A percentile compares a stretch with the other conserved stretches of the same genome.
Evolutionary conservation across 2,888 invertebrate genomes (phyloP).

Genomic region (Folsomia manolachei): DNA sequence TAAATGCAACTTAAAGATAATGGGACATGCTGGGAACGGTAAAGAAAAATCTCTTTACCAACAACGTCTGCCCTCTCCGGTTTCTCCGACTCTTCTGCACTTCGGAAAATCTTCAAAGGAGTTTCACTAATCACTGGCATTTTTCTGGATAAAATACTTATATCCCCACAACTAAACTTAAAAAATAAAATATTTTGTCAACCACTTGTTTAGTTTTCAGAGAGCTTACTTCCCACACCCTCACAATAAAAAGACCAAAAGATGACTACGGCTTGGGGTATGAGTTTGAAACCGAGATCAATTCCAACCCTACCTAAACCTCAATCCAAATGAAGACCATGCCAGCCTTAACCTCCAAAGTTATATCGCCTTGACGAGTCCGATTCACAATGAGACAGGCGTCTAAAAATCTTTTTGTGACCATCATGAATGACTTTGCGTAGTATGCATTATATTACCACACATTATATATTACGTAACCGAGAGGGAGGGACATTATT

Average conservation of each 20-base stretch:
- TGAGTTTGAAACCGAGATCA: no score
- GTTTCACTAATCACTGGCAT: slow-evolving; percentile 14
- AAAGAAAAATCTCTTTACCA: no score
- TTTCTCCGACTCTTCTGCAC: slow-evolving; percentile 41
- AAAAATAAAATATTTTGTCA: neutral
- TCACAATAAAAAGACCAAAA: no score
- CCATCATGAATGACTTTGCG: slow-evolving; percentile 7
- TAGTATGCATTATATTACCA: no score
- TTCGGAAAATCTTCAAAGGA: slow-evolving; percentile 28
- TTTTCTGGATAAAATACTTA: neutral
- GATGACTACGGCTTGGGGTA: no score
- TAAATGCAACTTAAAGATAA: no score
- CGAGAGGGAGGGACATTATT: neutral
- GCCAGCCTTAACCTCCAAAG: slow-evolving; percentile 14
- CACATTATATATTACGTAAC: slow-evolving; percentile 2
- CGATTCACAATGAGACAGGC: neutral
- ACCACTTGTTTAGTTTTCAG: neutral
- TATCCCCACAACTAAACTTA: no score
- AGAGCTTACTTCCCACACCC: neutral
- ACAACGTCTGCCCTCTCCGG: slow-evolving; percentile 39
- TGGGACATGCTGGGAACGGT: no score
- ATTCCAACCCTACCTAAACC: no score
- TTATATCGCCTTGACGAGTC: slow-evolving; percentile 4
- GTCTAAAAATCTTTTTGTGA: neutral
- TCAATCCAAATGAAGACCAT: neutral